Conservation (phyloP, 2,888 invertebrate species). For the Acleris cristana region DNA sequence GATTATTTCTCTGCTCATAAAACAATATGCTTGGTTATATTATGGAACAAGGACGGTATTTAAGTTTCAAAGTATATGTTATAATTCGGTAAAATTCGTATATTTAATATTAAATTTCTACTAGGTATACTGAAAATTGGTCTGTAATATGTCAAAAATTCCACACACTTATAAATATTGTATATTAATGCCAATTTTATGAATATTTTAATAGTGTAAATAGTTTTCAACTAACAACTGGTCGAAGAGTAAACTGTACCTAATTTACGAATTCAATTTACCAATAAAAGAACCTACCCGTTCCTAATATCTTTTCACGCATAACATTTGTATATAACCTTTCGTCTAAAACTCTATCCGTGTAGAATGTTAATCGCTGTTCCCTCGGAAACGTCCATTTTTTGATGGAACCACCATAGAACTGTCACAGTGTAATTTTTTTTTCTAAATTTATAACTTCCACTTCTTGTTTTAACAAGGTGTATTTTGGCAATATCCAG, state of each 20-base stretch:
- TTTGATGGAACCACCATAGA: too few relatives aligned
- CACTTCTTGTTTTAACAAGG: too few relatives aligned
- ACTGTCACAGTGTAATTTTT: too few relatives aligned
- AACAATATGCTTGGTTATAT: not conserved
- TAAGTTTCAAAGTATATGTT: not conserved
- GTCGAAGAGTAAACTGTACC: slow-evolving; percentile 10
- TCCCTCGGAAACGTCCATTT: too few relatives aligned
- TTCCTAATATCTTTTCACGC: not conserved
- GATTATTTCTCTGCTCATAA: not conserved
- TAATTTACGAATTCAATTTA: slow-evolving; percentile 7
- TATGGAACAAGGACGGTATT: not conserved
- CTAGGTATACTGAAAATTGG: slow-evolving; percentile 28
- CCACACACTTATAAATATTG: slow-evolving; percentile 8
- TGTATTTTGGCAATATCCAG: too few relatives aligned
- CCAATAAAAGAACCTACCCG: not conserved
- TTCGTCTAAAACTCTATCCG: not conserved
- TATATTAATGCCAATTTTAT: slow-evolving; percentile 25
- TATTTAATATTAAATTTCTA: slow-evolving; percentile 6
- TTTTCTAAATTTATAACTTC: too few relatives aligned
- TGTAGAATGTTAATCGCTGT: not conserved
- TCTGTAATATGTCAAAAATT: slow-evolving; percentile 12
- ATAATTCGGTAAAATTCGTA: not conserved
- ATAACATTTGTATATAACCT: not conserved
- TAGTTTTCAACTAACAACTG: slow-evolving; percentile 10
- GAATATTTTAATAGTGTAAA: slow-evolving; percentile 23